Conservation (phyloP, 2,113 vertebrate genomes). For the Grammomys surdaster region DNA sequence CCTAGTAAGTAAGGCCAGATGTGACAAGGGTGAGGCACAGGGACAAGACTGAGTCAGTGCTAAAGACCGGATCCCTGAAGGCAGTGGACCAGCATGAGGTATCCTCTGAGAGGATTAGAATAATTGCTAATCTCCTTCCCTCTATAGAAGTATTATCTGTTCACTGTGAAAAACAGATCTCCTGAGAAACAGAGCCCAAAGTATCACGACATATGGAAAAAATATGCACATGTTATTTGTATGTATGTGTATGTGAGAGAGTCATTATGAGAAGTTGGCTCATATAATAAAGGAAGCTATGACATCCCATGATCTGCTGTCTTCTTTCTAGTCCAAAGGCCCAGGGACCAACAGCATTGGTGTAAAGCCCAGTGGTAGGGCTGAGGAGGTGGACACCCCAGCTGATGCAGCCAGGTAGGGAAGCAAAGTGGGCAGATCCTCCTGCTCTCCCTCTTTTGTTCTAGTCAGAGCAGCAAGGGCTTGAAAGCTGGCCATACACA, state of each 20-base stretch:
- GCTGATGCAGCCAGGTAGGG: neutral
- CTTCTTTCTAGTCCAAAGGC: neutral
- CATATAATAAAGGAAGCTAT: neutral
- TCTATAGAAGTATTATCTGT: neutral
- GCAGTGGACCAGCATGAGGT: neutral
- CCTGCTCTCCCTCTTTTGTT: neutral
- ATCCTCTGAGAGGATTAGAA: neutral
- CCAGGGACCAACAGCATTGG: neutral
- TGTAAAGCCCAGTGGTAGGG: rapidly evolving
- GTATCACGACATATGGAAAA: no score
- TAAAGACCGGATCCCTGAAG: neutral
- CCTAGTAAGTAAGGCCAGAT: neutral
- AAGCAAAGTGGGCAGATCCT: neutral
- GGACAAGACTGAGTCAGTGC: neutral
- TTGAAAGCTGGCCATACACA: no score
- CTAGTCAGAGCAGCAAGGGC: neutral
- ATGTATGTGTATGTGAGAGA: neutral
- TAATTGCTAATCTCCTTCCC: neutral
- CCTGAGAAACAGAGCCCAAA: neutral
- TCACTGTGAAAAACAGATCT: neutral
- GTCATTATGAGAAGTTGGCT: neutral
- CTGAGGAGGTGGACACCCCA: neutral
- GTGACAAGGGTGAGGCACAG: neutral
- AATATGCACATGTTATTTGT: neutral
- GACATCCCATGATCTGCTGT: neutral